These are phyloP conservation scores for Argyrosomus japonicus DNA, from an alignment of 2,113 vertebrate species.

Conservation along the genomic window DNA sequence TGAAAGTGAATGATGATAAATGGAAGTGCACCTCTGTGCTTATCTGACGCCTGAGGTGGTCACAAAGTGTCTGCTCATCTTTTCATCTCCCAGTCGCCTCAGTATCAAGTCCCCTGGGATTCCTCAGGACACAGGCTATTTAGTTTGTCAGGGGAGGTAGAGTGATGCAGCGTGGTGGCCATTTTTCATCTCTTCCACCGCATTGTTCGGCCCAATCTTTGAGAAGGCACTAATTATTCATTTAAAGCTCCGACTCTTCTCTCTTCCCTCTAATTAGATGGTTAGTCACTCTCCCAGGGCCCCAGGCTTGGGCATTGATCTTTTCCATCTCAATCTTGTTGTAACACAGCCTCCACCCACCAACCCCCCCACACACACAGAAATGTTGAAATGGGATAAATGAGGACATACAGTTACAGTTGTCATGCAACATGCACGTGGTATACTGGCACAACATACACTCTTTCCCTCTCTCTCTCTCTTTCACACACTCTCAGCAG, in stretches of 20 bases:
- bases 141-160: constrained; percentile 30
- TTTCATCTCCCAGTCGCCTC: constrained; percentile 31
- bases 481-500: background rate
- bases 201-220: constrained; percentile 65
- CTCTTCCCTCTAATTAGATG: constrained; percentile 77
- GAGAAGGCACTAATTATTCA: constrained; percentile 77
- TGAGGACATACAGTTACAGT: constrained; percentile 12
- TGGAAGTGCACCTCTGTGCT: background rate
- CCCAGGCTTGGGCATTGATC: constrained; percentile 67
- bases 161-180: constrained; percentile 34
- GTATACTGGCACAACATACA: constrained; percentile 5
- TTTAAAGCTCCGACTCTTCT: constrained; percentile 68
- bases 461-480: too few relatives aligned
- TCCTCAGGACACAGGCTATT: constrained; percentile 44
- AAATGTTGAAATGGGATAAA: constrained; percentile 23
- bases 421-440: constrained; percentile 12
- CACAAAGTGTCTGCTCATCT: constrained; percentile 41
- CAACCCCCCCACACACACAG: constrained; percentile 24
- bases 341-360: constrained; percentile 42
- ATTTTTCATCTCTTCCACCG: constrained; percentile 62
- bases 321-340: constrained; percentile 61
- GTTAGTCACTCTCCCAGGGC: constrained; percentile 69
- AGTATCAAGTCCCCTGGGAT: constrained; percentile 41
- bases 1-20: constrained; percentile 49
- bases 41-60: constrained; percentile 48